A percentile compares a stretch with the other conserved stretches of the same genome.
Conservation (phyloP, 2,888 invertebrate genomes). For the Monoplex corrugatus region DNA sequence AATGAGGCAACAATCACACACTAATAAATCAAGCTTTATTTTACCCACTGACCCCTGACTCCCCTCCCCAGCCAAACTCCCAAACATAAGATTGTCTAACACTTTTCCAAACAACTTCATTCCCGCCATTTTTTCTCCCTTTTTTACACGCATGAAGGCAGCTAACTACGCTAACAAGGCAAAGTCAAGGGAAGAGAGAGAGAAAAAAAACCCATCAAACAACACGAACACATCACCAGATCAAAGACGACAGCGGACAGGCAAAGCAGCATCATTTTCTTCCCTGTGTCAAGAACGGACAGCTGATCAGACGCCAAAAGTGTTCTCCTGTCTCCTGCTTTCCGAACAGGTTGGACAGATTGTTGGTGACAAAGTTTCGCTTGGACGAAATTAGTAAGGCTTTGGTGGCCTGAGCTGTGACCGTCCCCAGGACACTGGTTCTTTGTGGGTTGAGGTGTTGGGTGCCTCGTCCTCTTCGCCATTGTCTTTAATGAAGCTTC, state of each 20-base stretch:
- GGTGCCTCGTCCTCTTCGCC: too few relatives aligned
- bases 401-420: too few relatives aligned
- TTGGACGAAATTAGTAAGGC: too few relatives aligned
- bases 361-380: too few relatives aligned
- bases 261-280: slow-evolving; percentile 35
- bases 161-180: neutral
- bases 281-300: slow-evolving; percentile 24
- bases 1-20: neutral
- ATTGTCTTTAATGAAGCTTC: too few relatives aligned
- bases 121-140: too few relatives aligned
- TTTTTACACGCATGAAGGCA: neutral
- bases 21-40: neutral
- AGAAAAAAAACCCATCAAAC: slow-evolving; percentile 30
- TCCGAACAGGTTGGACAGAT: too few relatives aligned
- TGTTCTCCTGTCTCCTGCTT: too few relatives aligned
- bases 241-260: neutral
- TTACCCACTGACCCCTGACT: too few relatives aligned
- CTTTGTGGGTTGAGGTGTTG: too few relatives aligned
- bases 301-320: slow-evolving; percentile 26
- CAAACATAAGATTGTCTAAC: neutral
- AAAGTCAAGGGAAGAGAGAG: neutral
- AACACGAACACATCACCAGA: neutral
- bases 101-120: neutral
- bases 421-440: too few relatives aligned
- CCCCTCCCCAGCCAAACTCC: too few relatives aligned